Percentiles rank a stretch among this genome's conserved stretches.
Conservation (phyloP, 2,113 vertebrate species). For the Burhinus oedicnemus region DNA sequence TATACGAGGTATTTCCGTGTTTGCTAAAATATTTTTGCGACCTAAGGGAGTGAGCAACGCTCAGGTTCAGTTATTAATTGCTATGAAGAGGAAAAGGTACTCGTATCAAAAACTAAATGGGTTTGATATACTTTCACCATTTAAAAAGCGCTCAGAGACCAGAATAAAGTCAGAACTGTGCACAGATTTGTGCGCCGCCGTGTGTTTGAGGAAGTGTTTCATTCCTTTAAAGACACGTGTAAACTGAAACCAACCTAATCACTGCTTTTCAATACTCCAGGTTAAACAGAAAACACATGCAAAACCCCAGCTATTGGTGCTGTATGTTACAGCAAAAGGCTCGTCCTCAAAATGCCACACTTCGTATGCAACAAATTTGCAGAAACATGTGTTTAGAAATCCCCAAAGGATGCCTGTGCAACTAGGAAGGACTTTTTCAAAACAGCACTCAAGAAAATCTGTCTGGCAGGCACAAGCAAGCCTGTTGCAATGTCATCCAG, state of each 20-base stretch:
- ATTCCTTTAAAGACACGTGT: background rate
- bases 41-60: background rate
- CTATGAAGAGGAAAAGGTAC: background rate
- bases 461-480: background rate
- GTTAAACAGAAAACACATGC: background rate
- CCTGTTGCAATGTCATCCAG: background rate
- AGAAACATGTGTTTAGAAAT: background rate
- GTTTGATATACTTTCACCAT: background rate
- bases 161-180: background rate
- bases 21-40: background rate
- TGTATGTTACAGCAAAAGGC: background rate
- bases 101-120: background rate
- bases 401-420: background rate
- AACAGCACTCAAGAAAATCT: background rate
- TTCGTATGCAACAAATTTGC: background rate
- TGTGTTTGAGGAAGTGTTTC: background rate
- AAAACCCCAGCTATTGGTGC: background rate
- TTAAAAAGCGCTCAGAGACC: background rate
- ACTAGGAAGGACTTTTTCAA: background rate
- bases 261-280: background rate
- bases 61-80: background rate
- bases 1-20: fast-evolving
- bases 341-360: background rate
- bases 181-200: background rate
- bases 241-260: background rate